phyloP scores from a whole-genome alignment of 1,140 invertebrate species.

The Ceratina japonica region DNA sequence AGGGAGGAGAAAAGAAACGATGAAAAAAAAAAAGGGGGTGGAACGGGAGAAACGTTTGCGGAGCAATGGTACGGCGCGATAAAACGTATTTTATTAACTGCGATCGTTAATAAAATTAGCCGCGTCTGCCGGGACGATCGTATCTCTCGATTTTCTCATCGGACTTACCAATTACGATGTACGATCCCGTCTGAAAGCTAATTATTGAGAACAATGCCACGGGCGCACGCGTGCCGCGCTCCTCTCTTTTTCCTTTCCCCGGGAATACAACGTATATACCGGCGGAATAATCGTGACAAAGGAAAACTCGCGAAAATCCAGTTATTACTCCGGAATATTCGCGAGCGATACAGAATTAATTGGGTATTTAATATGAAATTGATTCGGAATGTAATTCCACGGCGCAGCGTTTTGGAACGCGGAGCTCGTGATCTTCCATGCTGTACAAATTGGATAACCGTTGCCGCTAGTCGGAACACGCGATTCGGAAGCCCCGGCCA shows the following conservation, averaged over 20 bases:
- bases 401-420: background rate
- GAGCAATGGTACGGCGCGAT: background rate
- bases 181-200: background rate
- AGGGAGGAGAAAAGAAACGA: background rate
- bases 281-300: background rate
- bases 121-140: background rate
- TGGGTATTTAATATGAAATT: slow-evolving; percentile 25
- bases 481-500: background rate
- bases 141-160: background rate
- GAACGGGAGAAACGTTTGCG: background rate
- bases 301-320: too few species aligned
- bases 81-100: slow-evolving; percentile 25
- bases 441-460: slow-evolving; percentile 29
- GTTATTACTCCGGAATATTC: background rate
- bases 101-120: background rate
- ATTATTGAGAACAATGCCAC: slow-evolving; percentile 24
- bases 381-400: slow-evolving; percentile 12
- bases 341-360: slow-evolving; percentile 7
- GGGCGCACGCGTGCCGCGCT: background rate
- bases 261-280: slow-evolving; percentile 20
- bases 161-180: background rate
- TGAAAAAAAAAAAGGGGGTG: background rate
- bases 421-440: background rate
- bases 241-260: background rate
- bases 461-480: background rate